Base-by-base conservation (phyloP, 2,113 vertebrate species). In the Stomatorhinus ivindoensis region DNA sequence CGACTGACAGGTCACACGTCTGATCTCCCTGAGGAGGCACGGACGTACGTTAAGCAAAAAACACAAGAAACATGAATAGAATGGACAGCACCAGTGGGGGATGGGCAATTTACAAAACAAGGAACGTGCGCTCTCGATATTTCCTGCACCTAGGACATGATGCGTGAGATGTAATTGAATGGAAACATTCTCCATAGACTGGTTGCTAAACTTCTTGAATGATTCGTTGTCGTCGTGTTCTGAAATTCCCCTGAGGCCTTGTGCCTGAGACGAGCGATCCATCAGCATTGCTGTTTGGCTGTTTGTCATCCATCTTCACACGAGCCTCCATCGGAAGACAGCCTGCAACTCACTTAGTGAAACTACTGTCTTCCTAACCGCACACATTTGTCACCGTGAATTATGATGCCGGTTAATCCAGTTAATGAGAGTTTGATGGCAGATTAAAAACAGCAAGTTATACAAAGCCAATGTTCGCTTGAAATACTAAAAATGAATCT, bases 281-380 rank as follows among this genome's bases (percentile, higher is more conserved):
- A 39, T 87, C 85, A 55, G 50, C 50, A 15, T 35, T 3, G 19
- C 11, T 35, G 48, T 27, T 51, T 50, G 85, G n/a, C n/a, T 53
- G 85, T 87, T 50, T 53, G 85, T 87, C 85, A 53, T 87, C 48
- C 47, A 51, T 83, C 80, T 24, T 83, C 80, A n/a, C 31, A 13
- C 47, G 80, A 47, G 24, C n/a, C 47, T 86, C 85, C 24, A 35
- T 27, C 8, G 85, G 17, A 87, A 87, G 85, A 53, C 85, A 53
- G 50, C n/a, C 48, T 17, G 47, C 50, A 55, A 35, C 31, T 53
- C 48, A 35, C 85, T 55, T 51, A 53, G 47, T 1, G 85, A 53
- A 35, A 87, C 47, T 3, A 31, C 84, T 5, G 47, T 17, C 5
- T 6, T 5, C 84, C n/a, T 53, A 87, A 51, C 48, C 15, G 31